Evolutionary conservation across 30 jellyfish, hydroid and myxozoan genomes (phyloP).

Genomic region (Pseudorhiza aurosa): DNA sequence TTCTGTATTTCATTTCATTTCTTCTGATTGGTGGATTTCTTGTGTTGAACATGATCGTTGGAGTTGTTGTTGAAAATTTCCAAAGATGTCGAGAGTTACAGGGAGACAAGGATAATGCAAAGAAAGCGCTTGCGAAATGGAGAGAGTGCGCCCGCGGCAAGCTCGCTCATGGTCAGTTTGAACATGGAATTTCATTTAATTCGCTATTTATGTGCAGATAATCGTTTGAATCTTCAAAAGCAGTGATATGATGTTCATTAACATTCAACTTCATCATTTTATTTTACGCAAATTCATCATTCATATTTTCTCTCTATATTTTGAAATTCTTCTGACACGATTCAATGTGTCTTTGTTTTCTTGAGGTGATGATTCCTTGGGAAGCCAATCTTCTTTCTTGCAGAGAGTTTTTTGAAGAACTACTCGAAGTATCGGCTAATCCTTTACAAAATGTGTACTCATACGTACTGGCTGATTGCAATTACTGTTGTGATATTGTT

Average conservation of each 20-base stretch:
- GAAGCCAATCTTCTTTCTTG: constrained; percentile 14
- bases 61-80: constrained; percentile 89
- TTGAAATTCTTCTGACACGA: too few relatives aligned
- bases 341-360: too few relatives aligned
- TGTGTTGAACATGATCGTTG: constrained; percentile 88
- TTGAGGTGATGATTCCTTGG: too few relatives aligned
- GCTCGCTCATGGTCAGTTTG: constrained; percentile 30
- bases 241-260: too few relatives aligned
- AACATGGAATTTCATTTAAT: too few relatives aligned
- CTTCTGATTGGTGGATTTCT: constrained; percentile 92
- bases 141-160: constrained; percentile 59
- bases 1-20: constrained; percentile 75
- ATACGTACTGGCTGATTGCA: constrained; percentile 80
- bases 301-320: too few relatives aligned
- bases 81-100: constrained; percentile 86
- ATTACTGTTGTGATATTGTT: constrained; percentile 60
- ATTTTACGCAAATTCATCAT: too few relatives aligned
- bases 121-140: constrained; percentile 77
- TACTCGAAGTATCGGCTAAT: constrained; percentile 46
- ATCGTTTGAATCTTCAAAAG: not conserved
- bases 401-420: constrained; percentile 48
- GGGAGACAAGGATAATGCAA: constrained; percentile 77
- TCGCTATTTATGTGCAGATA: not conserved
- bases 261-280: too few relatives aligned
- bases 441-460: constrained; percentile 75